Evolutionary conservation across 2,797 vertebrate genomes (phyloP).

Genomic region (Epinephelus awoara): DNA sequence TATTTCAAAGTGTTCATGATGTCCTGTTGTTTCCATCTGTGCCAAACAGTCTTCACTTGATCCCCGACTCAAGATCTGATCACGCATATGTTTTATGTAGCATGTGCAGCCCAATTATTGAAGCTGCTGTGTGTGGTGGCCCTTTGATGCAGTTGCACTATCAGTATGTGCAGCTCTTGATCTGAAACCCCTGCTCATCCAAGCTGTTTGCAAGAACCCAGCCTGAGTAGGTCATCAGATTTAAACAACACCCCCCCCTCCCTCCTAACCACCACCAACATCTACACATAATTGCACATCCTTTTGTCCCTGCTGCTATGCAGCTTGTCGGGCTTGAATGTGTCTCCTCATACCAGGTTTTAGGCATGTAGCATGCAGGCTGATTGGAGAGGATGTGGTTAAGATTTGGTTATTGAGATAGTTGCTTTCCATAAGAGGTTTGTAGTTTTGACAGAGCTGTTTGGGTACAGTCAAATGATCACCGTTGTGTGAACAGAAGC

Average conservation of each 20-base stretch:
- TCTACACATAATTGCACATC: conserved; percentile 33
- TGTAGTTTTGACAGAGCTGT: conserved; percentile 26
- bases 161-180: conserved; percentile 25
- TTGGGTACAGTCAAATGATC: conserved; percentile 37
- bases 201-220: conserved; percentile 18
- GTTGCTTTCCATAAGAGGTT: conserved; percentile 30
- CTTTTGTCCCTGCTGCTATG: conserved; percentile 21
- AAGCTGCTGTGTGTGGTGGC: background rate
- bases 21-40: no score
- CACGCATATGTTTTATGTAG: background rate
- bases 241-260: conserved; percentile 4
- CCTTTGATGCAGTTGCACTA: conserved; percentile 37
- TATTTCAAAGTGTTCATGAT: background rate
- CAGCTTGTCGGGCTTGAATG: background rate
- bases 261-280: background rate
- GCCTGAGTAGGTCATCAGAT: conserved; percentile 21
- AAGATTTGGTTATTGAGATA: conserved; percentile 49
- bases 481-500: background rate
- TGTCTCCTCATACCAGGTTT: conserved; percentile 14
- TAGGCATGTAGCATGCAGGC: background rate
- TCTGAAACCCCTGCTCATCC: background rate
- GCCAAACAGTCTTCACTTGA: background rate
- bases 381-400: conserved; percentile 71
- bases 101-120: conserved; percentile 1
- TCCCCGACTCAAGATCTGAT: background rate